A percentile compares a stretch with the other conserved stretches of the same genome.
Conservation (phyloP, 2,888 invertebrate species). For the Volucella bombylans region DNA sequence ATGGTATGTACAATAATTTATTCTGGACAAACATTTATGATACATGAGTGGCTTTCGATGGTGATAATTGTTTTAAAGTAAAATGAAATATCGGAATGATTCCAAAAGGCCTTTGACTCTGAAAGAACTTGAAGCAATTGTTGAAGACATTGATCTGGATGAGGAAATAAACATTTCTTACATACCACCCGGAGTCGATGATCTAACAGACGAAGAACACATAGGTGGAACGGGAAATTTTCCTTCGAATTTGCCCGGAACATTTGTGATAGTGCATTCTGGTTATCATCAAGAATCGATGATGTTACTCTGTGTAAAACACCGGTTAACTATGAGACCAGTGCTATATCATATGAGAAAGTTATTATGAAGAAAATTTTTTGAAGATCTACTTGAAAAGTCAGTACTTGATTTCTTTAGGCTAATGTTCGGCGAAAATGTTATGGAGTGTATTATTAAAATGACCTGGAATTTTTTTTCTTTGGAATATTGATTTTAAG, state of each 20-base stretch:
- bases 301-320: constrained; percentile 28
- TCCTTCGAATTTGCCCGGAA: constrained; percentile 19
- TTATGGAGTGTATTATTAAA: no score
- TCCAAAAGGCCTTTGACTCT: constrained; percentile 31
- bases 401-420: no score
- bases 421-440: no score
- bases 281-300: constrained; percentile 4
- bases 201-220: constrained; percentile 38
- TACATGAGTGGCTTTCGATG: background rate
- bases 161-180: constrained; percentile 31
- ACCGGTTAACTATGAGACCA: constrained; percentile 27
- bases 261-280: constrained; percentile 30
- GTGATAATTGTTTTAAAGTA: background rate
- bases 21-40: background rate
- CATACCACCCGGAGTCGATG: constrained; percentile 30
- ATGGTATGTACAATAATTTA: constrained; percentile 19
- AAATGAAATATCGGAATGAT: background rate
- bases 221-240: constrained; percentile 34
- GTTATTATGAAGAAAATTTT: constrained; percentile 13
- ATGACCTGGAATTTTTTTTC: no score
- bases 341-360: constrained; percentile 25
- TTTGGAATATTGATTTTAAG: no score
- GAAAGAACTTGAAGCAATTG: constrained; percentile 36
- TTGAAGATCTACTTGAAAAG: constrained; percentile 19
- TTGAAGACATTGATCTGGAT: constrained; percentile 35